A percentile compares a stretch with the other conserved stretches of the same genome.
Conservation (phyloP, 1,140 invertebrate species). For the Procambarus clarkii region DNA sequence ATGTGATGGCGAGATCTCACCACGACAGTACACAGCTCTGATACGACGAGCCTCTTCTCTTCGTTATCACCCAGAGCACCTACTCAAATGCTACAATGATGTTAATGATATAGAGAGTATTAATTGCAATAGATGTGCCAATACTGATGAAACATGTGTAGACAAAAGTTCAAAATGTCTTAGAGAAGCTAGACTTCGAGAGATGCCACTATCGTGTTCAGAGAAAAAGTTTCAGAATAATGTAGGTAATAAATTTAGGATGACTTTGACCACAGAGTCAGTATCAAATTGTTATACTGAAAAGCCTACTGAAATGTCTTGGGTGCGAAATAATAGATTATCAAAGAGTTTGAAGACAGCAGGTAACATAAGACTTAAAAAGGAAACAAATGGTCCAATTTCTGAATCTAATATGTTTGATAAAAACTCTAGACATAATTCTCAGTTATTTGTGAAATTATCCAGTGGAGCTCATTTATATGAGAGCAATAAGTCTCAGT, state of each 20-base stretch:
- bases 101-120: background rate
- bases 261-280: background rate
- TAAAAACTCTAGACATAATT: background rate
- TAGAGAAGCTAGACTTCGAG: background rate
- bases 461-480: constrained; percentile 33
- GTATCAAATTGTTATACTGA: background rate
- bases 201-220: background rate
- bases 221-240: background rate
- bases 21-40: constrained; percentile 57
- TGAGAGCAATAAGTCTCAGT: constrained; percentile 33
- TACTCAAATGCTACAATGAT: constrained; percentile 16
- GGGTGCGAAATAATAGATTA: constrained; percentile 17
- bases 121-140: background rate
- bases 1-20: constrained; percentile 58
- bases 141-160: background rate
- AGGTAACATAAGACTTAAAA: background rate
- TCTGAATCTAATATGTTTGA: background rate
- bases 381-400: background rate
- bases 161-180: background rate
- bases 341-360: background rate
- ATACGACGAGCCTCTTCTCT: constrained; percentile 64
- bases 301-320: background rate
- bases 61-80: constrained; percentile 29
- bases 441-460: constrained; percentile 36
- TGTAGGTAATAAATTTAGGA: background rate